A percentile compares a stretch with the other conserved stretches of the same genome.
These are phyloP conservation scores for Luidia sarsii DNA, from an alignment of 53 echinoderm and acorn worm species.

Conservation along the genomic window DNA sequence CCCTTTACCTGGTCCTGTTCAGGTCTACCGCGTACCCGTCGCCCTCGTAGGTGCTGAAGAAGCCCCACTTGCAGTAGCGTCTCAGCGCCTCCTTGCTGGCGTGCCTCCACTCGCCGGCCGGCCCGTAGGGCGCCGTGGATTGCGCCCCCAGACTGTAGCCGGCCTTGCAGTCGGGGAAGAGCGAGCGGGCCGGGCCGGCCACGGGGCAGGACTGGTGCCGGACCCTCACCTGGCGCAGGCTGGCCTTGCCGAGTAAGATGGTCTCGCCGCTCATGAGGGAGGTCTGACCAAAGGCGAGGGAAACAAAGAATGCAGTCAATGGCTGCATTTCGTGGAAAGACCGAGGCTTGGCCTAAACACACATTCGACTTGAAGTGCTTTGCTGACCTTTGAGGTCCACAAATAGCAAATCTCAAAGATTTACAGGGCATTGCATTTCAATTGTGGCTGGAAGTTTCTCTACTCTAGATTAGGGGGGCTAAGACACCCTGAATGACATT, in stretches of 20 bases:
- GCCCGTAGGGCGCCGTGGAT: constrained; percentile 66
- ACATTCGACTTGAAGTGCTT: too few species aligned
- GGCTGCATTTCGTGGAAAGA: not conserved
- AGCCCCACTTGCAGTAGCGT: constrained; percentile 86
- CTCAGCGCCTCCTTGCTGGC: constrained; percentile 50
- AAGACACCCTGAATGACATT: too few species aligned
- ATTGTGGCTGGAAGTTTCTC: too few species aligned
- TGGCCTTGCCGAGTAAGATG: constrained; percentile 73
- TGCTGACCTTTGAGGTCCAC: too few species aligned
- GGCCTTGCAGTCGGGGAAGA: constrained; percentile 63
- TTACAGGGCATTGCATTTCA: too few species aligned
- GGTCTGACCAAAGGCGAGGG: constrained; percentile 50
- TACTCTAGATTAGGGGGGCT: too few species aligned
- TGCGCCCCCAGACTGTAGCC: constrained; percentile 38
- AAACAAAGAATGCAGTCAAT: not conserved
- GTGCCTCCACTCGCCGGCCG: constrained; percentile 62
- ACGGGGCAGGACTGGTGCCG: constrained; percentile 65
- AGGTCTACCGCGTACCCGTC: constrained; percentile 80
- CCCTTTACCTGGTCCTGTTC: constrained; percentile 71
- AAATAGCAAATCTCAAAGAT: too few species aligned
- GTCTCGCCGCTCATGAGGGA: constrained; percentile 64
- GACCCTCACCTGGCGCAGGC: constrained; percentile 78
- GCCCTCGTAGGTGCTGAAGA: constrained; percentile 75
- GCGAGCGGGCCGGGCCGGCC: constrained; percentile 30
- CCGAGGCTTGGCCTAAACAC: not conserved